Conservation (phyloP, 1,140 invertebrate genomes). For the Heliconius eleuchia region DNA sequence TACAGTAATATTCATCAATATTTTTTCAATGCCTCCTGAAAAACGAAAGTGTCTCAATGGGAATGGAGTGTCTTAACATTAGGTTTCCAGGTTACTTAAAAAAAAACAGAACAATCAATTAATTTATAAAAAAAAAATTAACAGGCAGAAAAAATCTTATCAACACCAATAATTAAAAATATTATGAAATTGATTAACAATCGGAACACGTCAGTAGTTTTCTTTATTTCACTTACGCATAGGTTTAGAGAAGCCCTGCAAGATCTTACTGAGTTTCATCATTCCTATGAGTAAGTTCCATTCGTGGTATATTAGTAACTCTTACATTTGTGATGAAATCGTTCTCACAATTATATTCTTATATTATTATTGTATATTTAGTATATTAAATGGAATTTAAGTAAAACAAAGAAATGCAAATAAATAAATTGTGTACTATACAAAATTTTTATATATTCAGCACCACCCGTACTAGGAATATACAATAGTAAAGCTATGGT, state of each 20-base stretch:
- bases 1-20: no score
- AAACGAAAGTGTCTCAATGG: no score
- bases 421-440: no score
- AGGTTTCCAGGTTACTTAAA: no score
- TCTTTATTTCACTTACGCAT: constrained; percentile 4
- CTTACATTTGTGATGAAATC: not conserved
- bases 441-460: no score
- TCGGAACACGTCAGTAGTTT: not conserved
- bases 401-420: no score
- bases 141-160: not conserved
- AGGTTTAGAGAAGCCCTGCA: not conserved
- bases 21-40: no score
- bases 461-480: no score
- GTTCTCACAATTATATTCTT: not conserved
- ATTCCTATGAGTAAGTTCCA: constrained; percentile 18
- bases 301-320: not conserved
- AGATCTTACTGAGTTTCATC: constrained; percentile 18
- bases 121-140: not conserved
- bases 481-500: no score
- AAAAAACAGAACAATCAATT: not conserved
- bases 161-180: not conserved
- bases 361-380: not conserved
- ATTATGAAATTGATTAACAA: not conserved
- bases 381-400: no score
- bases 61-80: no score